These are phyloP conservation scores for Sanderia malayensis DNA, from an alignment of 30 jellyfish, hydroid and myxozoan genomes.

Conservation along the genomic window DNA sequence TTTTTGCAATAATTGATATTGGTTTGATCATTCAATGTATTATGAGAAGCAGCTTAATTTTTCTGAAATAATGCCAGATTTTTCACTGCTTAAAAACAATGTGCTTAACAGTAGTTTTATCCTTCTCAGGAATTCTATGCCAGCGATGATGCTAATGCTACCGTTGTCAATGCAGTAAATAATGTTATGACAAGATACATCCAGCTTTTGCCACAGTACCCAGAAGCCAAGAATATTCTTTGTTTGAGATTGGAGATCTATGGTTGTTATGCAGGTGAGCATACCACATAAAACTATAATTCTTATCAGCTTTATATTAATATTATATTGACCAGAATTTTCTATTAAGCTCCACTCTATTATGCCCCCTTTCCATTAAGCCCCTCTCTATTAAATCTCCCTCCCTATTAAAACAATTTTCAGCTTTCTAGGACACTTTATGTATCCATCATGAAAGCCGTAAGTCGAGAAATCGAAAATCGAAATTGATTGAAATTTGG, in stretches of 20 bases:
- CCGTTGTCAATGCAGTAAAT: slow-evolving; percentile 4
- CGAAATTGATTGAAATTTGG: no score
- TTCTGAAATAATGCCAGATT: not conserved
- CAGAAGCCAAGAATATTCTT: slow-evolving; percentile 16
- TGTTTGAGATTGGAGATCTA: slow-evolving; percentile 41
- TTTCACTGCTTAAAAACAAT: not conserved
- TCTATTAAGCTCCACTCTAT: not conserved
- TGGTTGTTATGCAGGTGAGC: slow-evolving; percentile 41
- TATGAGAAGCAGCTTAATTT: not conserved
- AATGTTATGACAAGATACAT: slow-evolving; percentile 25
- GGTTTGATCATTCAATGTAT: not conserved
- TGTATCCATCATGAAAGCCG: no score
- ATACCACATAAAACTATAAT: no score
- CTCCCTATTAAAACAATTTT: no score
- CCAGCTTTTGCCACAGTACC: slow-evolving; percentile 26
- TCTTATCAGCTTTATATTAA: no score
- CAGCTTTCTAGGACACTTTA: no score
- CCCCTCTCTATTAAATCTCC: no score
- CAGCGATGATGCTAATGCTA: slow-evolving; percentile 9
- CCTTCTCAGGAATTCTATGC: slow-evolving; percentile 14
- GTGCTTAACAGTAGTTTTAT: not conserved
- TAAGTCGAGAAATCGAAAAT: no score
- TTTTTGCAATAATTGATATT: no score
- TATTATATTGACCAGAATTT: no score
- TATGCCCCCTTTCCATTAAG: not conserved